Base-by-base conservation (phyloP, 2,888 invertebrate species). In the Nasonia oneida region DNA sequence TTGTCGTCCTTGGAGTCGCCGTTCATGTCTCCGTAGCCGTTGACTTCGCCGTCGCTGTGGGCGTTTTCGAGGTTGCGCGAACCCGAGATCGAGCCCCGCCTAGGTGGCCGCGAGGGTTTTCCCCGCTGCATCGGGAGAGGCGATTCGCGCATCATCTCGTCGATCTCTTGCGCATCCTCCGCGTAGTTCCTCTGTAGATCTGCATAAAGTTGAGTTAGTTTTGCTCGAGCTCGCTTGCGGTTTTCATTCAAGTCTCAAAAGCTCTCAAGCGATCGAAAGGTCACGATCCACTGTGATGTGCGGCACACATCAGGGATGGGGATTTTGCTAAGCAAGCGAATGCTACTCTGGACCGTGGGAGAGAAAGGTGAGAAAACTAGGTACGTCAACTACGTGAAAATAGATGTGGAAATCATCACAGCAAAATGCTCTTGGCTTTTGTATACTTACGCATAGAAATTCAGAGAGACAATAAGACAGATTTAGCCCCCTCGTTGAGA, bases 171-270 rank as follows among this genome's bases (percentile, higher is more conserved):
- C 0, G 95, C 97, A 91, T 98, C 98, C 89, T 98, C 98, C 0
- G 96, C 94, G 93, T 97, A 98, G 93, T 97, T 96, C 84, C 97
- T 95, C 89, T 97, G 97, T 29, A 98, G 94, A 89, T 98, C 97
- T 97, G 93, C 37, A 78, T 88, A 8, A 23, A 12, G 67, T 3
- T 33, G 29, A 33, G 12, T n/a, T 61, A 61, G 57, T n/a, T 8
- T n/a, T 10, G 57, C 57, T n/a, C 47, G 47, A 47, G 10, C 42
- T 42, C 6, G 1, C 6, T 6, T 8, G 42, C 8, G 42, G 0
- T 6, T 8, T 42, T 42, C 8, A 29, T 57, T 57, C 18, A n/a
- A 57, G n/a, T 18, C 18, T 57, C 3, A 6, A 18, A 18, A n/a
- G 6, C n/a, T 57, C 18, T n/a, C 6, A 57, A 57, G 18, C 18